Evolutionary conservation across 2,797 vertebrate genomes (phyloP).

Genomic region (Furcifer pardalis): DNA sequence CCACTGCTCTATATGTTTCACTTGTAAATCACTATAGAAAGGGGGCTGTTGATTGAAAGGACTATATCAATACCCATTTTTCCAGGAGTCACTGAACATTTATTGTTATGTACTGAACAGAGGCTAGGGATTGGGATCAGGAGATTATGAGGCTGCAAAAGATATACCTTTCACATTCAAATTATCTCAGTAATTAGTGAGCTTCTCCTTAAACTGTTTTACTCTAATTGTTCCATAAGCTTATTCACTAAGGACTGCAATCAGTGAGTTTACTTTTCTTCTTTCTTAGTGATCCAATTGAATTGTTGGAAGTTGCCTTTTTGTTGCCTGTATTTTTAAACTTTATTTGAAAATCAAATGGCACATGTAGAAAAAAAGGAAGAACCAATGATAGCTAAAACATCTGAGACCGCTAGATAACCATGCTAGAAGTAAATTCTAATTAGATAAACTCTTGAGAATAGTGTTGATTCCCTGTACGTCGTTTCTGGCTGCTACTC

Average conservation of each 20-base stretch:
- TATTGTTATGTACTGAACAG: conserved; percentile 35
- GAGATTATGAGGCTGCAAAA: conserved; percentile 35
- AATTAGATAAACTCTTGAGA: conserved; percentile 4
- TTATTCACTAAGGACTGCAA: not conserved
- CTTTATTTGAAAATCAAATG: conserved; percentile 13
- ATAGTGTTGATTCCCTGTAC: conserved; percentile 1
- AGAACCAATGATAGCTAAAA: conserved; percentile 47
- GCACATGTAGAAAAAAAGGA: not conserved
- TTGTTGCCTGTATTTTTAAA: not conserved
- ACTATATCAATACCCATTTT: not conserved
- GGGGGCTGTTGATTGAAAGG: no score
- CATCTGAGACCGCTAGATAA: conserved; percentile 34
- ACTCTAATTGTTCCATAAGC: conserved; percentile 5
- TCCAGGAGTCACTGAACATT: conserved; percentile 1
- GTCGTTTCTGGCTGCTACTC: no score
- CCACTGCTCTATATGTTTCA: no score
- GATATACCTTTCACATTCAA: conserved; percentile 10
- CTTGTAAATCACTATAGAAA: no score
- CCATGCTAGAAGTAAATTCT: conserved; percentile 31
- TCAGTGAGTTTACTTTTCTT: not conserved
- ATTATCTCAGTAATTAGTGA: conserved; percentile 18
- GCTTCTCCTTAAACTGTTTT: conserved; percentile 13
- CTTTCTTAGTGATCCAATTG: conserved; percentile 4
- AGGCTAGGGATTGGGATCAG: not conserved
- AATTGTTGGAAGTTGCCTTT: not conserved